phyloP scores from a whole-genome alignment of 2,113 vertebrate species.

The Erinaceus europaeus region DNA sequence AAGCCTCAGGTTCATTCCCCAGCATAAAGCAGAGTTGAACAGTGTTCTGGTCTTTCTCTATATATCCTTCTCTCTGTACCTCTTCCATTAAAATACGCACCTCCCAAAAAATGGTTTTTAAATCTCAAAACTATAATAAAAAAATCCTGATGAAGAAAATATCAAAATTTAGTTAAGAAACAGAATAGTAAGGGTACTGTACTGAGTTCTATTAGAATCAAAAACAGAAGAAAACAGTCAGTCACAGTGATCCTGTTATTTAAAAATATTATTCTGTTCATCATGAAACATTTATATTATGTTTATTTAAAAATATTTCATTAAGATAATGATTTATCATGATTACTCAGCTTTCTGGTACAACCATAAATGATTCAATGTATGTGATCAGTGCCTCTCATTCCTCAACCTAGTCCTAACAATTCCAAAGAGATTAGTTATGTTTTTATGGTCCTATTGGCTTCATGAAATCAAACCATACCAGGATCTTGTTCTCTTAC shows the following conservation, averaged over 20 bases:
- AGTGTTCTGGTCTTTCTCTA: too few relatives aligned
- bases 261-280: not conserved
- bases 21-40: too few relatives aligned
- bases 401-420: not conserved
- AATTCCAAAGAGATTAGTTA: not conserved
- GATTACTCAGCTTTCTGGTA: not conserved
- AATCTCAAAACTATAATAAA: too few relatives aligned
- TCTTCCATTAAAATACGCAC: too few relatives aligned
- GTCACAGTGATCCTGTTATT: not conserved
- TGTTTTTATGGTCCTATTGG: not conserved
- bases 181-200: not conserved
- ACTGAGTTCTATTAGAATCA: not conserved
- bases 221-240: not conserved
- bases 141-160: not conserved
- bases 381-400: not conserved
- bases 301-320: not conserved
- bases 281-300: not conserved
- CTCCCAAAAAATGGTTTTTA: too few relatives aligned
- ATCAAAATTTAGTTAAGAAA: not conserved
- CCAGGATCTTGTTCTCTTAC: not conserved
- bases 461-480: conserved; percentile 22
- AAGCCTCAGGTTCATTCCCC: too few relatives aligned
- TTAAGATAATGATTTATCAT: not conserved
- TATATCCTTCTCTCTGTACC: too few relatives aligned
- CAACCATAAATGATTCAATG: not conserved